A percentile compares a stretch with the other conserved stretches of the same genome.
phyloP scores from a whole-genome alignment of 2,797 vertebrate species.

The Helostoma temminkii region DNA sequence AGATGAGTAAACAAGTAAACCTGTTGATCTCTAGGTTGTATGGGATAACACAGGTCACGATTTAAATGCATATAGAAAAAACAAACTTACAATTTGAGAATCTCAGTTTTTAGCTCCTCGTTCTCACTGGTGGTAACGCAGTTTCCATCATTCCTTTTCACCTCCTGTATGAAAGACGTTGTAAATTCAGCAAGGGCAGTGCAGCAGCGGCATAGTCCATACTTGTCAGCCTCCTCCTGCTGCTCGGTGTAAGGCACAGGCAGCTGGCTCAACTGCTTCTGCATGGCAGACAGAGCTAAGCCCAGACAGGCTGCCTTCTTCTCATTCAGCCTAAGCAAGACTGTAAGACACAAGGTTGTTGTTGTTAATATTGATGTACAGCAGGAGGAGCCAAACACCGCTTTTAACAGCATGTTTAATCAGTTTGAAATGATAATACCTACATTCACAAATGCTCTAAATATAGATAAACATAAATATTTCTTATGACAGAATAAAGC shows the following conservation, averaged over 20 bases:
- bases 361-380: constrained; percentile 34
- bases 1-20: no score
- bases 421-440: background rate
- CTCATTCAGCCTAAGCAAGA: constrained; percentile 86
- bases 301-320: constrained; percentile 86
- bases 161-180: constrained; percentile 88
- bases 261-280: constrained; percentile 87
- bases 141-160: constrained; percentile 72
- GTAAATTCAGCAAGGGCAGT: constrained; percentile 84
- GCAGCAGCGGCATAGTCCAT: constrained; percentile 89
- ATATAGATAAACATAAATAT: background rate
- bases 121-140: constrained; percentile 45
- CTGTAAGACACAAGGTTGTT: constrained; percentile 62
- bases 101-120: constrained; percentile 86
- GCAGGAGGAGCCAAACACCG: constrained; percentile 64
- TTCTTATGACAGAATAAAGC: background rate
- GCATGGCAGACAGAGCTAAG: constrained; percentile 86
- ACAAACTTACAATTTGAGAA: constrained; percentile 91
- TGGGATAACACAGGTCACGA: no score
- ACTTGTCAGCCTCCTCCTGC: constrained; percentile 87
- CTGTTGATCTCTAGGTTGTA: no score
- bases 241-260: constrained; percentile 90
- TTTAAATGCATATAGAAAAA: background rate
- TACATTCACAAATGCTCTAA: background rate
- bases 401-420: background rate